Evolutionary conservation across 1,140 invertebrate genomes (phyloP).

Genomic region (Diachasmimorpha longicaudata): DNA sequence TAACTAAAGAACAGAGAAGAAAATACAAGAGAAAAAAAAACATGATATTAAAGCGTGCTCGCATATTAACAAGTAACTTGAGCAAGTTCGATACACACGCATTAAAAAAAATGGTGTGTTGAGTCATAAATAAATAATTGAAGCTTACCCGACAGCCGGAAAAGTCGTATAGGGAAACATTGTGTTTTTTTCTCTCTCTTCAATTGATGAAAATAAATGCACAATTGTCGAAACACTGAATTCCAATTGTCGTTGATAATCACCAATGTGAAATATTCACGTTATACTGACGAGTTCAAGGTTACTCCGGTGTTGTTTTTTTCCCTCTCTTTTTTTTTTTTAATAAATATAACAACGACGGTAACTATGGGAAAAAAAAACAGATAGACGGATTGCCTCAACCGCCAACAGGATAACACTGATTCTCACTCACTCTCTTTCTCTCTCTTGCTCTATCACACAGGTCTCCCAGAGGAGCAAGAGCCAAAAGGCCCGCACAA

Average conservation of each 20-base stretch:
- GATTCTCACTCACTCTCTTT: background rate
- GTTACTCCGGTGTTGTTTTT: slow-evolving; percentile 29
- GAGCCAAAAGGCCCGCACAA: background rate
- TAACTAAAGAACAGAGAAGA: background rate
- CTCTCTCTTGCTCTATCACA: background rate
- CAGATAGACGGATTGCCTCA: background rate
- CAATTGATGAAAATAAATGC: background rate
- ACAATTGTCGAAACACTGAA: background rate
- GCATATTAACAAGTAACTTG: background rate
- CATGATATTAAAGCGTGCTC: slow-evolving; percentile 1
- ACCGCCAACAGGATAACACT: slow-evolving; percentile 11
- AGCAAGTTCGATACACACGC: background rate
- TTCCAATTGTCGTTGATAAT: background rate
- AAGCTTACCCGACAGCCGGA: slow-evolving; percentile 60
- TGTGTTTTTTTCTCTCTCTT: slow-evolving; percentile 12
- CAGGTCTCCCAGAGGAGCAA: background rate
- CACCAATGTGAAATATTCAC: background rate
- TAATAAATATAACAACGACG: background rate
- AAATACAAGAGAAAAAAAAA: background rate
- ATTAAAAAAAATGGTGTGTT: too few relatives aligned
- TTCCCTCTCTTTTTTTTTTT: too few relatives aligned
- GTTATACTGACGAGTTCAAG: slow-evolving; percentile 26
- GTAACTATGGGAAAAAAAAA: background rate
- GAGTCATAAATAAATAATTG: slow-evolving; percentile 9
- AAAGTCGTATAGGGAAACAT: slow-evolving; percentile 62